Evolutionary conservation across 1,140 invertebrate genomes (phyloP).

Genomic region (Neodiprion pinetum): DNA sequence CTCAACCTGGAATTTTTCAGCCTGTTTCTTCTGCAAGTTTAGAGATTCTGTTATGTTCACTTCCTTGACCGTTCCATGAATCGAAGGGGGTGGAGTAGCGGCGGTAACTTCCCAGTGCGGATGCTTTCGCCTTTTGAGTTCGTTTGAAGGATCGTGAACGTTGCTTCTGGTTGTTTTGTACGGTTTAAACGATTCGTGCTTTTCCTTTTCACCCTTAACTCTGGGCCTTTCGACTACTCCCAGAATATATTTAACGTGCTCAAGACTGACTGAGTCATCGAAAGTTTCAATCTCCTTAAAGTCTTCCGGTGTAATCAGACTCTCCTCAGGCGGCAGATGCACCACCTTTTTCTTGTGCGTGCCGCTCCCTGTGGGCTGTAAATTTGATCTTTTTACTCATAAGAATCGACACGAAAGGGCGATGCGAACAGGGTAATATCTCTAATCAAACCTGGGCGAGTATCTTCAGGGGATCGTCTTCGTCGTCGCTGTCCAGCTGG

Average conservation of each 20-base stretch:
- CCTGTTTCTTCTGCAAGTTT: slow-evolving; percentile 62
- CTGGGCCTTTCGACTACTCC: slow-evolving; percentile 62
- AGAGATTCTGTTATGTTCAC: slow-evolving; percentile 67
- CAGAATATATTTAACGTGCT: slow-evolving; percentile 67
- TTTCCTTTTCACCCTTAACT: slow-evolving; percentile 48
- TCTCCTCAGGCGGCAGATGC: slow-evolving; percentile 61
- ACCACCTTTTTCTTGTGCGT: slow-evolving; percentile 67
- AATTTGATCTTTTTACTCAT: not conserved
- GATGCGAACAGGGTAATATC: slow-evolving; percentile 23
- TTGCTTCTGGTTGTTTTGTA: slow-evolving; percentile 70
- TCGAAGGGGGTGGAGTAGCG: slow-evolving; percentile 66
- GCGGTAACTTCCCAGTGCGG: slow-evolving; percentile 75
- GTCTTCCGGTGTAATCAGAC: slow-evolving; percentile 68
- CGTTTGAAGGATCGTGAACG: slow-evolving; percentile 69
- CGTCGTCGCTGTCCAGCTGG: slow-evolving; percentile 71
- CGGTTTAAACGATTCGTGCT: slow-evolving; percentile 64
- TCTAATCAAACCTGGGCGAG: slow-evolving; percentile 63
- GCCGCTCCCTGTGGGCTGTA: slow-evolving; percentile 59
- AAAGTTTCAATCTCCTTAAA: slow-evolving; percentile 64
- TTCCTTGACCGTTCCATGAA: slow-evolving; percentile 64
- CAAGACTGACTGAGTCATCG: slow-evolving; percentile 33
- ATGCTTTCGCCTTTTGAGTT: slow-evolving; percentile 64
- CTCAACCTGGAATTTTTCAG: slow-evolving; percentile 58
- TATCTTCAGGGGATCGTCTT: slow-evolving; percentile 71
- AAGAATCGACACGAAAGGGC: slow-evolving; percentile 19